Conservation (phyloP, 2,113 vertebrate genomes). For the Collichthys lucidus region DNA sequence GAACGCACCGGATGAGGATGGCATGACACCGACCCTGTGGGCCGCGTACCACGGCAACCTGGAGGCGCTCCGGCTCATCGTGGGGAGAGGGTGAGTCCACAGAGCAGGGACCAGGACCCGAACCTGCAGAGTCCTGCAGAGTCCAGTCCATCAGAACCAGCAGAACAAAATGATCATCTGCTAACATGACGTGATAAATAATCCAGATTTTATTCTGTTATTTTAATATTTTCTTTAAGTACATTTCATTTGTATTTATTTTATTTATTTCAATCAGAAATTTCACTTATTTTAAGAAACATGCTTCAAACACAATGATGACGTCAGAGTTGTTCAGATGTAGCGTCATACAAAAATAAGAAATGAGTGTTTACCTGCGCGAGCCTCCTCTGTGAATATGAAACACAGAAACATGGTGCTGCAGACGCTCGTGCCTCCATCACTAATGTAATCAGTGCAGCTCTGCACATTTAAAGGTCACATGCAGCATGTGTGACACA, state of each 20-base stretch:
- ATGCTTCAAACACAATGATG: not conserved
- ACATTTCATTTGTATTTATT: not conserved
- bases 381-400: not conserved
- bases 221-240: not conserved
- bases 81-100: constrained; percentile 90
- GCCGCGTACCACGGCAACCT: constrained; percentile 93
- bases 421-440: not conserved
- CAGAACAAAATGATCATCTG: too few relatives aligned
- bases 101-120: not conserved
- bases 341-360: too few relatives aligned
- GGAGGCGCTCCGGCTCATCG: constrained; percentile 91
- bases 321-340: not conserved
- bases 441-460: constrained; percentile 20
- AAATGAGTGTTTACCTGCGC: too few relatives aligned
- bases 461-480: constrained; percentile 75
- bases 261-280: not conserved
- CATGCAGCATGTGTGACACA: too few relatives aligned
- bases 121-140: not conserved
- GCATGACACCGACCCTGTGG: constrained; percentile 96
- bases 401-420: not conserved
- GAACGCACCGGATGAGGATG: constrained; percentile 93
- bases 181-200: too few relatives aligned
- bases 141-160: too few relatives aligned
- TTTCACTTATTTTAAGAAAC: not conserved
- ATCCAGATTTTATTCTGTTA: not conserved